These are phyloP conservation scores for Pollachius pollachius DNA, from an alignment of 2,113 vertebrate species.

Conservation along the genomic window DNA sequence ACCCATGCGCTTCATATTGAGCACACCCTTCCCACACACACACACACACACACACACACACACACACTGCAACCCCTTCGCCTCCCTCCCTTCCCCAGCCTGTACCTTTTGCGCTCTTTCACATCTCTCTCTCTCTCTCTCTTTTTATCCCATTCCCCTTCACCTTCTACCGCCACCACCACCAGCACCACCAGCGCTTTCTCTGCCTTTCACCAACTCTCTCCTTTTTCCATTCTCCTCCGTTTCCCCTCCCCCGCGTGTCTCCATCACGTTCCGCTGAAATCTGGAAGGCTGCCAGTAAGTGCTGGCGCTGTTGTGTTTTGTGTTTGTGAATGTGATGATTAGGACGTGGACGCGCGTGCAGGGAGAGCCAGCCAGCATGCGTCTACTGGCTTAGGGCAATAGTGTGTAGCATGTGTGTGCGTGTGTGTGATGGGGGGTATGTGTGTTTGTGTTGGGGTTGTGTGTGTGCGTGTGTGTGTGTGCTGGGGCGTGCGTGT, in stretches of 20 bases:
- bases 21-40: no score
- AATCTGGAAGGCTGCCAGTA: slow-evolving; percentile 54
- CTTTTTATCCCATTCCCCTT: slow-evolving; percentile 2
- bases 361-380: no score
- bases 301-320: slow-evolving; percentile 13
- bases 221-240: background rate
- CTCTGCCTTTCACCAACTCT: slow-evolving; percentile 13
- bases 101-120: background rate
- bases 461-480: background rate
- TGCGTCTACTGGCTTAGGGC: no score
- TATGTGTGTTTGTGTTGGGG: background rate
- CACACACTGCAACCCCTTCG: no score
- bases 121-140: background rate
- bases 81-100: background rate
- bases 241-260: slow-evolving; percentile 2
- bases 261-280: slow-evolving; percentile 36
- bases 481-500: slow-evolving; percentile 18
- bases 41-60: no score
- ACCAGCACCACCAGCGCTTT: background rate
- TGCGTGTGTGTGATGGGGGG: background rate
- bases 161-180: slow-evolving; percentile 2
- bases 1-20: no score
- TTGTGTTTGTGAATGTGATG: slow-evolving; percentile 17
- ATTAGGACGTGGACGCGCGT: no score
- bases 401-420: slow-evolving; percentile 19